phyloP scores from a whole-genome alignment of 2,797 vertebrate genomes.

The Tolypeutes matacus region DNA sequence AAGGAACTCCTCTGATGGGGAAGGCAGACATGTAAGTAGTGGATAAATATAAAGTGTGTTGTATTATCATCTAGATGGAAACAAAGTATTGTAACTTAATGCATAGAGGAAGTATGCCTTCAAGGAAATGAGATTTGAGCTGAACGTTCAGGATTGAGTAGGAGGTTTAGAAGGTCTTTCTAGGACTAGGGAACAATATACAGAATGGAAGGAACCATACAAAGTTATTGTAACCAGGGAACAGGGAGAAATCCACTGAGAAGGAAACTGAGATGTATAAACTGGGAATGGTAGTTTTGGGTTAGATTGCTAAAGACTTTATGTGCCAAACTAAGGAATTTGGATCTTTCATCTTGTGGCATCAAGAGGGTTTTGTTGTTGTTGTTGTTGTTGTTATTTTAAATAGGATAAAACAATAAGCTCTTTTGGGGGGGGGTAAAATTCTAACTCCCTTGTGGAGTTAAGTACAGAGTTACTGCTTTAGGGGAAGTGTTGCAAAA shows the following conservation, averaged over 20 bases:
- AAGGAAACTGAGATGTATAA: neutral
- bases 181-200: neutral
- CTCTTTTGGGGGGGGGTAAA: neutral
- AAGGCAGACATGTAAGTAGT: neutral
- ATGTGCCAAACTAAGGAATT: conserved; percentile 20
- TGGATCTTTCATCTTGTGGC: neutral
- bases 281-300: neutral
- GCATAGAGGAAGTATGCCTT: conserved; percentile 16
- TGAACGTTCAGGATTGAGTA: neutral
- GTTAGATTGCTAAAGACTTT: conserved; percentile 11
- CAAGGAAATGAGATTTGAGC: neutral
- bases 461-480: conserved; percentile 7
- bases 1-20: neutral
- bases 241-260: neutral
- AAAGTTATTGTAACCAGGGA: neutral
- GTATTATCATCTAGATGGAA: neutral
- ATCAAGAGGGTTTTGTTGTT: neutral
- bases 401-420: neutral
- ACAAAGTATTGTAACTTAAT: neutral
- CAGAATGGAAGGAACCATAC: neutral
- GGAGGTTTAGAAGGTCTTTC: neutral
- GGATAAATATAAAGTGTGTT: neutral
- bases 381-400: neutral
- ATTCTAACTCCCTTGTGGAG: neutral
- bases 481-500: neutral